Base-by-base conservation (phyloP, 2,113 vertebrate genomes). In the Meriones unguiculatus region DNA sequence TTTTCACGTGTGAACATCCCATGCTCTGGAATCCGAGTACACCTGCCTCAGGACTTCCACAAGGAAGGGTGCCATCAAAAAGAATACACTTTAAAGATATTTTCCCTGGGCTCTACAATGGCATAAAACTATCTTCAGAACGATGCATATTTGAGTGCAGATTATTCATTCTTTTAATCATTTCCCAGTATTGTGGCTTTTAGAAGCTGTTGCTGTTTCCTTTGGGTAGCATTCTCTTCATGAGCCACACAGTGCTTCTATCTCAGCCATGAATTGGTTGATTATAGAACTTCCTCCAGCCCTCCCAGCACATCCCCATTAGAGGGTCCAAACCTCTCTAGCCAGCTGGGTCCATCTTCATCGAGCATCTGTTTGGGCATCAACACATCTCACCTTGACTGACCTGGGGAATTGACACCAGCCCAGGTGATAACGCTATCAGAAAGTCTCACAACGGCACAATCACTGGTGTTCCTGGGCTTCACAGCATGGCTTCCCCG, bases 401-500 rank as follows among this genome's bases (percentile, higher is more conserved):
- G 2, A 12, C 30, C 11, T 14, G 28, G 41, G 17, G 18, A 3
- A 2, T 59, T 77, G 92, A 54, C n/a, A 15, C 41, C 72, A 0
- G 2, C 41, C 52, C 84, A n/a, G 1, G 13, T 57, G n/a, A 75
- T 2, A 20, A 2, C 67, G 32, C 32, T 35, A 10, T 35, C 30
- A 7, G 35, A 54, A 30, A 32, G 20, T 2, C 4, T 28, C 18
- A 15, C 38, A 15, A 0, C 17, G 24, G 22, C 7, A 14, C 84
- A 54, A 7, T 38, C 10, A 1, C 62, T 4, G 2, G 0, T 20
- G 32, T 84, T 70, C 87, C 12, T 6, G 0, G 54, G 5, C 57
- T 62, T 22, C 24, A 28, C 50, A 32, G 7, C 2, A 22, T 62
- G 11, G 38, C 25, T 54, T 52, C 50, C 41, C 11, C n/a, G 25